Evolutionary conservation across 2,113 vertebrate species (phyloP), one percentile per base, ranked within the genome.

Genomic region (Philantomba maxwellii): DNA sequence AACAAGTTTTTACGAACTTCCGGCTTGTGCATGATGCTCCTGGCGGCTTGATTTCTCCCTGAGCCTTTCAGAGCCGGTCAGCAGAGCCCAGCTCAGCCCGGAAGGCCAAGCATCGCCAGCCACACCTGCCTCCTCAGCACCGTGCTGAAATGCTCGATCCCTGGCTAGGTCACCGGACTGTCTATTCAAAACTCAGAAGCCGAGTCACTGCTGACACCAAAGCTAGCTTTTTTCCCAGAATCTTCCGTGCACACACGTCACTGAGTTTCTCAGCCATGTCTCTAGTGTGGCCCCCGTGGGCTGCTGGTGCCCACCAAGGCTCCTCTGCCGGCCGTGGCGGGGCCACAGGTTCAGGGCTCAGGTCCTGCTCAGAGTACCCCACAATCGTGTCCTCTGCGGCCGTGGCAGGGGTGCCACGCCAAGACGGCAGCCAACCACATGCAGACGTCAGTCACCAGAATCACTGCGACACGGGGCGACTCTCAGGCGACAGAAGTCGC

Each of bases 21-120:
- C 33, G 33, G 57, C 66, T 58, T 19, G 6, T n/a, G 55, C 96
- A 91, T 49, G 66, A 93, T 73, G 36, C 80, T 30, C 8, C 91
- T 60, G 70, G 53, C 58, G 94, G 93, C 80, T 91, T 57, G 96
- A 95, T 92, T 90, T 58, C 66, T 82, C 51, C 14, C 0, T 39
- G 26, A 60, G 80, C 28, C 43, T 85, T 39, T 53, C 47, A 45
- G 45, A 77, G 55, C 39, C 86, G 39, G 57, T 26, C 55, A 60
- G 88, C 87, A 95, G 94, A 84, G n/a, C 53, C 94, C 78, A 86
- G 78, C 96, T 64, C 43, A 96, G 92, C 96, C 83, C 64, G 57
- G 83, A 95, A 82, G 66, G 1, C 19, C 47, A 10, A 39, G 45
- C 19, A 10, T 39, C 0, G 0, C 39, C 33, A 28, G 39, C 78